These are phyloP conservation scores for Electrona antarctica DNA, from an alignment of 2,113 vertebrate genomes.

Conservation along the genomic window DNA sequence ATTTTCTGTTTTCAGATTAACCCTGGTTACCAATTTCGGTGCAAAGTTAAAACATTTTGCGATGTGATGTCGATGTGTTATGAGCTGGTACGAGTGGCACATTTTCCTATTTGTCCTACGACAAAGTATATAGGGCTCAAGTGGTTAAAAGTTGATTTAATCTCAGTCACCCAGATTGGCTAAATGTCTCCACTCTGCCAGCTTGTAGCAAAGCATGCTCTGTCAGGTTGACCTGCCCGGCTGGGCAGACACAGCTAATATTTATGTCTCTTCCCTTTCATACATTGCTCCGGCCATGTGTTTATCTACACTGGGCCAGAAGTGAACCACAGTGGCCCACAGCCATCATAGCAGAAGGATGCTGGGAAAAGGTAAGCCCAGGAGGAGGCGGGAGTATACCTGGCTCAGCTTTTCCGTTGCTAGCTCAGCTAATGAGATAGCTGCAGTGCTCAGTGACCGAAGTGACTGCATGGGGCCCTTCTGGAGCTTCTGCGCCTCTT, in stretches of 20 bases:
- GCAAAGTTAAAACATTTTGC: no score
- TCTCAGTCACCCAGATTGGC: no score
- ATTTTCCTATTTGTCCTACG: no score
- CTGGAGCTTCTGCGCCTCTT: no score
- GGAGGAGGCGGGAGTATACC: constrained; percentile 10
- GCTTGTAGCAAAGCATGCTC: not conserved
- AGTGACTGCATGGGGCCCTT: no score
- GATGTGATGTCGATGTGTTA: no score
- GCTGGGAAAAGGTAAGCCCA: constrained; percentile 2
- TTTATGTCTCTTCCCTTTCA: constrained; percentile 13
- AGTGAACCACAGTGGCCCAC: not conserved
- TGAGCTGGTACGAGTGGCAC: no score
- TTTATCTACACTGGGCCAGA: constrained; percentile 2
- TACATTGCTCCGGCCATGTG: constrained; percentile 11
- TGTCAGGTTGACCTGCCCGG: not conserved
- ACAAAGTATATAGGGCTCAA: no score
- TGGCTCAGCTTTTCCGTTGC: constrained; percentile 28
- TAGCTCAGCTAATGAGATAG: constrained; percentile 23
- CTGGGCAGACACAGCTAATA: constrained; percentile 7
- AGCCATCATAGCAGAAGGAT: not conserved
- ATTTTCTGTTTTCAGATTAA: no score
- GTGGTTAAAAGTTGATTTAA: no score
- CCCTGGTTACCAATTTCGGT: no score
- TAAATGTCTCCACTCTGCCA: constrained; percentile 7
- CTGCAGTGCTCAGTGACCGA: not conserved